Percentiles rank a stretch among this genome's conserved stretches.
Evolutionary conservation across 2,113 vertebrate species (phyloP).

Genomic region (Sterrhoptilus dennistouni): DNA sequence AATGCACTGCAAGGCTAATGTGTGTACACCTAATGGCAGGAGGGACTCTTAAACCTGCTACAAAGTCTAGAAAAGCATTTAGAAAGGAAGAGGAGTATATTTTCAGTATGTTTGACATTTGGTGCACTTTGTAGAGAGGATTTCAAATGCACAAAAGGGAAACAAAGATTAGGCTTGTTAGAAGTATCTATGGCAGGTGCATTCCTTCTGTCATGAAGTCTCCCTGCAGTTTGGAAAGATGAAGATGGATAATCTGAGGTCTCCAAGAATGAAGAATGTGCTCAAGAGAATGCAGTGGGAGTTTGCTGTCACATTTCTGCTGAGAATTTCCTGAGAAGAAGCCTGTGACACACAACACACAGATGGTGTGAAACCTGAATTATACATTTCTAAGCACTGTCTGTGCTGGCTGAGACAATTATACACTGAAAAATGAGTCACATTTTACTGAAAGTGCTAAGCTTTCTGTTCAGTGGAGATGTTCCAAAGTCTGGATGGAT

Average conservation of each 20-base stretch:
- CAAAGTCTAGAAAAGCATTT: background rate
- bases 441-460: background rate
- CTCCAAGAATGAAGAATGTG: background rate
- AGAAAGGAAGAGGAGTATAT: background rate
- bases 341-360: background rate
- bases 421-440: background rate
- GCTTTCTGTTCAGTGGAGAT: background rate
- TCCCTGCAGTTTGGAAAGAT: background rate
- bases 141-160: background rate
- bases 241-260: background rate
- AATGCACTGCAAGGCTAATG: background rate
- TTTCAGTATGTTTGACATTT: background rate
- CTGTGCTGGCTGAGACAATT: background rate
- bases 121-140: background rate
- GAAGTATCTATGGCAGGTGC: background rate
- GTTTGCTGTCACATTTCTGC: background rate
- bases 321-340: background rate
- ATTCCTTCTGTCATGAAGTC: background rate
- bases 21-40: background rate
- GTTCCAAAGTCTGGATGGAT: background rate
- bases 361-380: background rate
- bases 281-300: background rate
- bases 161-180: background rate
- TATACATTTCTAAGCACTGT: accelerated
- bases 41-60: background rate